Base-by-base conservation (phyloP, 1,140 invertebrate species). In the Drosophila sturtevanti region DNA sequence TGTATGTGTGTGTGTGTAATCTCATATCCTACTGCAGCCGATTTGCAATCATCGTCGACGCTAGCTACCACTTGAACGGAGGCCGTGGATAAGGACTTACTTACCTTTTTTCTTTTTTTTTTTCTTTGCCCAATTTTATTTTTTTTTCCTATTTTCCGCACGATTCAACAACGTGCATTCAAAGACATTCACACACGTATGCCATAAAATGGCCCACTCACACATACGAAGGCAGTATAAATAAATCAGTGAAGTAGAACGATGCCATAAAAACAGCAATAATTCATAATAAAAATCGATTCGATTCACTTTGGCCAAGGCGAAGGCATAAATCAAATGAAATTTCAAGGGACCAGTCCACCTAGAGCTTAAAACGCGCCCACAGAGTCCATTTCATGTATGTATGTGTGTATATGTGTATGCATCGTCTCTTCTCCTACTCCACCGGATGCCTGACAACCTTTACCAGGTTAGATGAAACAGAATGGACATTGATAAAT, bases 271-370 rank as follows among this genome's bases (percentile, higher is more conserved):
- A 77, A 79, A 77, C 77, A 77, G 74, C 77, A 79, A 79, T 79
- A 79, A 77, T 79, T 79, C 77, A 79, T 77, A 79, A 79, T 79
- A 72, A 79, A 79, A 79, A 79, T 79, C 77, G 77, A 79, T 79
- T 79, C 74, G 65, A 77, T 77, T 77, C 77, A 77, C 74, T 77
- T 79, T 79, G 69, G 70, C 62, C 73, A 73, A 68, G 61, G 63
- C 44, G 52, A 64, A 65, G 65, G 73, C 64, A 79, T 79, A 76
- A 79, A 79, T 72, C 77, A 79, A 72, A 63, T 35, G 58, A 52
- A 31, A 66, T 70, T 77, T 77, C 73, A 69, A 74, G 75, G 44
- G 62, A 77, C 64, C 68, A 44, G 60, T 51, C 48, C 65, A 31
- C 60, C 38, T 60, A 56, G 48, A 68, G 74, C 74, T 68, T 73